A percentile compares a stretch with the other conserved stretches of the same genome.
Conservation (phyloP, 2,113 vertebrate species). For the Hippopotamus amphibius region DNA sequence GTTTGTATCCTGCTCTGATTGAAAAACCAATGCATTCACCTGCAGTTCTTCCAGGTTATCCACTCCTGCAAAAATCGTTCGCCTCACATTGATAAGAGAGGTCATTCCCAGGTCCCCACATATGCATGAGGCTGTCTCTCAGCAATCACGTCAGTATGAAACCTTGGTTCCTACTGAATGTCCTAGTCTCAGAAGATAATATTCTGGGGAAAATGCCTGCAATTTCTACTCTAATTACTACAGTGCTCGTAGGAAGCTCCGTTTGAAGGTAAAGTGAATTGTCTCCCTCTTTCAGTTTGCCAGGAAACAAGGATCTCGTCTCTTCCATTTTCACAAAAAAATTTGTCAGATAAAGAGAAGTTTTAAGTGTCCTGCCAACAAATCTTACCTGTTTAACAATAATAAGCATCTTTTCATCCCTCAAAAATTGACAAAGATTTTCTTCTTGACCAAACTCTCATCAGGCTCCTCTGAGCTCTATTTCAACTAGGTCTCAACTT, state of each 20-base stretch:
- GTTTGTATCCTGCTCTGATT: constrained; percentile 15
- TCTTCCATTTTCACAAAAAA: constrained; percentile 30
- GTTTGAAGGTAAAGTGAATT: not conserved
- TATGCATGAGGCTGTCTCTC: not conserved
- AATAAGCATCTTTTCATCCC: not conserved
- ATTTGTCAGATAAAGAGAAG: not conserved
- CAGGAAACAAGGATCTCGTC: not conserved
- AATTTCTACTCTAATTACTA: constrained; percentile 38
- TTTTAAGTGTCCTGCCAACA: not conserved
- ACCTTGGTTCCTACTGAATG: constrained; percentile 27
- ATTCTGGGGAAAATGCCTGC: not conserved
- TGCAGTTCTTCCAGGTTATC: not conserved
- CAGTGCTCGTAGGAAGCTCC: not conserved
- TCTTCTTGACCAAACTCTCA: not conserved
- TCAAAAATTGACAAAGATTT: not conserved
- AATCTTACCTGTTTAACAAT: not conserved
- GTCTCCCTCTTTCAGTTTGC: constrained; percentile 2
- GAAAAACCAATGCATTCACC: constrained; percentile 31
- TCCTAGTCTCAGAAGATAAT: constrained; percentile 39
- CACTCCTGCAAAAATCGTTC: constrained; percentile 66
- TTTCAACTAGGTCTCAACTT: not conserved
- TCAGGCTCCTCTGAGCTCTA: not conserved
- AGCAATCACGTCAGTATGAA: constrained; percentile 46
- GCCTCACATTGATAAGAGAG: not conserved
- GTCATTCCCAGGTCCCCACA: not conserved